Evolutionary conservation across 2,888 invertebrate species (phyloP).

Genomic region (Ctena decussata): DNA sequence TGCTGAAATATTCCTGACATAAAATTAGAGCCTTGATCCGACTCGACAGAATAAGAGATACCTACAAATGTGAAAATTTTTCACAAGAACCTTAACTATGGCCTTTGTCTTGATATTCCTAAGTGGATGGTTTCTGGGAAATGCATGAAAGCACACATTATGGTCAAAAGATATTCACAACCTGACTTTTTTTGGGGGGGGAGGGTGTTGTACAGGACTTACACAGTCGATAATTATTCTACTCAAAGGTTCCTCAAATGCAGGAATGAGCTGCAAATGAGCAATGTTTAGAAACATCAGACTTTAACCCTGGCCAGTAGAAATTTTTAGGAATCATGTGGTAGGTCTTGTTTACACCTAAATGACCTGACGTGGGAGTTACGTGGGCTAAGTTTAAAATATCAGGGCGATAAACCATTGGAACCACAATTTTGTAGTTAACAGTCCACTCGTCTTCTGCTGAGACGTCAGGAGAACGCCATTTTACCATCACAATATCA

Average conservation of each 20-base stretch:
- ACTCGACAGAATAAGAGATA: slow-evolving; percentile 50
- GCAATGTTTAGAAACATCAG: slow-evolving; percentile 38
- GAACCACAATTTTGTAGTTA: slow-evolving; percentile 52
- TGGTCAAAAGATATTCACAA: slow-evolving; percentile 37
- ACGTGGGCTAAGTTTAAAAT: slow-evolving; percentile 47
- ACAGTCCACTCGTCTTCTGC: slow-evolving; percentile 48
- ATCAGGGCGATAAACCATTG: slow-evolving; percentile 26
- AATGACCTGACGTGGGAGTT: slow-evolving; percentile 45
- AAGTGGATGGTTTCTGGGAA: slow-evolving; percentile 66
- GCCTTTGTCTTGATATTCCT: slow-evolving; percentile 56
- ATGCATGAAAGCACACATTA: slow-evolving; percentile 22
- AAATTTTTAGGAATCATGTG: slow-evolving; percentile 43
- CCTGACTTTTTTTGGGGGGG: slow-evolving; percentile 50
- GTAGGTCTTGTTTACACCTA: too few relatives aligned
- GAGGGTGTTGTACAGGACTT: slow-evolving; percentile 50
- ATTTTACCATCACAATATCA: too few relatives aligned
- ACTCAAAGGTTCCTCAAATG: too few relatives aligned
- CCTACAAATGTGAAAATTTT: slow-evolving; percentile 60
- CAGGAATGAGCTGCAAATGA: slow-evolving; percentile 42
- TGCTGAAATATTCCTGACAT: slow-evolving; percentile 60
- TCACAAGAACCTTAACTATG: slow-evolving; percentile 54
- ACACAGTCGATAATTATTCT: too few relatives aligned
- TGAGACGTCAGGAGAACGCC: slow-evolving; percentile 42
- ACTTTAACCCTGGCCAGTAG: slow-evolving; percentile 39
- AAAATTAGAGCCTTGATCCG: slow-evolving; percentile 63